A percentile compares a stretch with the other conserved stretches of the same genome.
phyloP scores from a whole-genome alignment of 2,797 vertebrate genomes.

The Anniella stebbinsi region DNA sequence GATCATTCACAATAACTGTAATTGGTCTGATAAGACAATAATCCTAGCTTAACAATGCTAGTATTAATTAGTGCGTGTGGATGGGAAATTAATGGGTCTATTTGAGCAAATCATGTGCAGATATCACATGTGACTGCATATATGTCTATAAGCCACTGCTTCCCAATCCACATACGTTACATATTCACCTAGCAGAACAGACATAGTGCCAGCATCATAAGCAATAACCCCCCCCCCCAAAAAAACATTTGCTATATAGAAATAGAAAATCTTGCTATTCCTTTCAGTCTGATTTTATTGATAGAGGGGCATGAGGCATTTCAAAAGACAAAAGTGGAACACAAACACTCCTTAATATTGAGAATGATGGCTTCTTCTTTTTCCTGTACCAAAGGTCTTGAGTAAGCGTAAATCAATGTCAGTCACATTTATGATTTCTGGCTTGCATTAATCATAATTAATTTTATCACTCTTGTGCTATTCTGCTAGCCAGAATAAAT shows the following conservation, averaged over 20 bases:
- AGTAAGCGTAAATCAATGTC: background rate
- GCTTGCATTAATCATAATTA: slow-evolving; percentile 20
- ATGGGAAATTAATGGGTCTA: background rate
- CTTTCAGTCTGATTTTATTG: background rate
- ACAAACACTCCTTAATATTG: background rate
- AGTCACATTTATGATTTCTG: background rate
- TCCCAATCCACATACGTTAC: background rate
- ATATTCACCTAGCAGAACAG: background rate
- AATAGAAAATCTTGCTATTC: background rate
- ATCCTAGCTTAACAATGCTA: background rate
- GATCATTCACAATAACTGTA: background rate
- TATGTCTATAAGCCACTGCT: background rate
- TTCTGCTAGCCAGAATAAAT: slow-evolving; percentile 34
- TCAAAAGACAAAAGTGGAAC: background rate
- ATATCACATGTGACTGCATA: background rate
- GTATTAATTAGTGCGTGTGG: background rate
- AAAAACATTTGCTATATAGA: background rate
- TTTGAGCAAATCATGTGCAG: background rate
- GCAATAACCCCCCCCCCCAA: background rate
- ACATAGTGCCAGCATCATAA: background rate
- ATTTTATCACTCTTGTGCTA: background rate
- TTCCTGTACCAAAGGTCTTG: no score
- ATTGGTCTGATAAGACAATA: background rate
- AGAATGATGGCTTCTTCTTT: background rate
- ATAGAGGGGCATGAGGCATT: background rate